These are phyloP conservation scores for Drosophila kohkoa DNA, from an alignment of 1,140 invertebrate genomes.

Conservation along the genomic window DNA sequence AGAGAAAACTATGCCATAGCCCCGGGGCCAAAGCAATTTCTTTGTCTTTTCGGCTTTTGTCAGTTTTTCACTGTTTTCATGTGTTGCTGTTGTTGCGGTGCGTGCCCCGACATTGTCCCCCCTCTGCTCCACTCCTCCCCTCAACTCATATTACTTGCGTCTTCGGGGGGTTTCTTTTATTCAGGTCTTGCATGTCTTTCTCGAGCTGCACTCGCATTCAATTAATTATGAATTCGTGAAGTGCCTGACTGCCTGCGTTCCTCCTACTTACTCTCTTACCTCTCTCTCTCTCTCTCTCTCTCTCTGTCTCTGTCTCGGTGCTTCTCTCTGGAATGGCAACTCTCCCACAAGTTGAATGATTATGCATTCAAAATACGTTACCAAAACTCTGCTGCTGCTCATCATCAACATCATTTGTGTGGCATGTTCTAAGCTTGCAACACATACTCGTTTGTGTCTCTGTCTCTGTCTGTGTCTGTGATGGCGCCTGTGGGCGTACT, in stretches of 20 bases:
- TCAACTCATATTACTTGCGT: slow-evolving; percentile 8
- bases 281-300: background rate
- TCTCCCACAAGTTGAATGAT: slow-evolving; percentile 45
- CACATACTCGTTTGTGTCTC: slow-evolving; percentile 7
- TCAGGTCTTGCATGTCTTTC: slow-evolving; percentile 29
- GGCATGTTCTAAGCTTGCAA: slow-evolving; percentile 38
- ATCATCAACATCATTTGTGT: slow-evolving; percentile 33
- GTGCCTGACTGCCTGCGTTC: slow-evolving; percentile 8
- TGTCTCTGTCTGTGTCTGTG: background rate
- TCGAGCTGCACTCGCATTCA: slow-evolving; percentile 35
- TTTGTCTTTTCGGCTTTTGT: slow-evolving; percentile 37
- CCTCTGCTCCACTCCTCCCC: too few relatives aligned
- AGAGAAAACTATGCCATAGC: slow-evolving; percentile 14
- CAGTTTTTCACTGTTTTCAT: slow-evolving; percentile 1
- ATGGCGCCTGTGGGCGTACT: slow-evolving; percentile 38
- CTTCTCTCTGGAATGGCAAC: too few relatives aligned
- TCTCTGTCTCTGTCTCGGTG: background rate
- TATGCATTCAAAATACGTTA: slow-evolving; percentile 69
- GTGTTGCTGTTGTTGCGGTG: slow-evolving; percentile 26
- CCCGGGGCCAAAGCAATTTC: slow-evolving; percentile 28
- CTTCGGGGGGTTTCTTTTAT: slow-evolving; percentile 10
- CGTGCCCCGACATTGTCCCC: background rate
- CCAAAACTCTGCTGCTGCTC: slow-evolving; percentile 61
- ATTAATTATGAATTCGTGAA: slow-evolving; percentile 41
- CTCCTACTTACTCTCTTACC: background rate